Conservation (phyloP, 2,888 invertebrate genomes). For the Eupithecia pulchellata region DNA sequence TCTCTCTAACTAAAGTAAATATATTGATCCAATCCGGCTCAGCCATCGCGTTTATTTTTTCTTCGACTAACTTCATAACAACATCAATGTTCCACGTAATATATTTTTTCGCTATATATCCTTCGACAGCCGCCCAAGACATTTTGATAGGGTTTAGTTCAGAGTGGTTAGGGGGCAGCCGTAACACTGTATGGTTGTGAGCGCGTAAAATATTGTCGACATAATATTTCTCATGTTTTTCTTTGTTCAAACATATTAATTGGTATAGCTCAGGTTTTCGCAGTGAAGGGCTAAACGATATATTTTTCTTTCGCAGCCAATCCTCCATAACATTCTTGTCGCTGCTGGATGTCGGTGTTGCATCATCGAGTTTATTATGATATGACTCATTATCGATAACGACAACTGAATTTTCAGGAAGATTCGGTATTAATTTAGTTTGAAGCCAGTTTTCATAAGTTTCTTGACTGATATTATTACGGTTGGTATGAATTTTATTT, state of each 20-base stretch:
- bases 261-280: slow-evolving; percentile 22
- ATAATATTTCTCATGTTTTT: background rate
- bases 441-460: slow-evolving; percentile 26
- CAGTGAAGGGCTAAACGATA: slow-evolving; percentile 13
- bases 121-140: background rate
- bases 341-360: slow-evolving; percentile 11
- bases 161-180: background rate
- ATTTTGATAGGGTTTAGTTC: background rate
- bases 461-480: background rate
- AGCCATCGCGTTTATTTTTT: background rate
- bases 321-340: slow-evolving; percentile 17
- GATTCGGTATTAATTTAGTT: slow-evolving; percentile 21
- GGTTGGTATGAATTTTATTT: background rate
- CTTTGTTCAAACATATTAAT: slow-evolving; percentile 1
- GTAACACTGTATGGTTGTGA: background rate
- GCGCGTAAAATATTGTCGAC: background rate
- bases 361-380: slow-evolving; percentile 18
- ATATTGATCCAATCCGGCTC: background rate
- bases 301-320: slow-evolving; percentile 28
- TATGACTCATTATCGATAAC: slow-evolving; percentile 19
- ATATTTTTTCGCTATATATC: background rate
- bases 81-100: background rate
- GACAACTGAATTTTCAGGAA: slow-evolving; percentile 21
- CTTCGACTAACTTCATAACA: background rate
- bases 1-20: background rate